Evolutionary conservation across 2,113 vertebrate genomes (phyloP), one percentile per base, ranked within the genome.

Genomic region (Nettapus auritus): DNA sequence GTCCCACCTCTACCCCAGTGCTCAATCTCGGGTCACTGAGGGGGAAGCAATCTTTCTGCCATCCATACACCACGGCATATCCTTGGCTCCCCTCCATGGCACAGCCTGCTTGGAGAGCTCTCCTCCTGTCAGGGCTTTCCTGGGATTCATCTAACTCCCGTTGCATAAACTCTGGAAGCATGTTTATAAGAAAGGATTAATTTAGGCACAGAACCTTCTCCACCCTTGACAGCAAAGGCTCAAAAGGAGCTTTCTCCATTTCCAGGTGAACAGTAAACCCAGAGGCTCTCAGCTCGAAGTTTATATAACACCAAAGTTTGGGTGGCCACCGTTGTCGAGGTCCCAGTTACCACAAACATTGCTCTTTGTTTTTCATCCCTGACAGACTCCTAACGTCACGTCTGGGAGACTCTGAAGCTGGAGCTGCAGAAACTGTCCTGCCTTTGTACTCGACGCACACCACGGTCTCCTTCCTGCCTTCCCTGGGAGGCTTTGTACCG

Each of bases 151-250:
- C 96, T 97, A 88, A 70, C 59, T 78, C 78, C 80, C 59, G 36
- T 59, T 95, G 74, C 71, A 96, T 97, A 98, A 98, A 98, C 97
- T 98, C 78, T 82, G 67, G 85, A 76, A 90, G 91, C 67, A 44
- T 96, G 96, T 96, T 96, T 96, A 97, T 93, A 93, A 86, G 75
- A 84, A 67, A 87, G 92, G 96, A 96, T 97, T 96, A 92, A 93
- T 96, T 97, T 86, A 96, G 84, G 80, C 85, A 85, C 67, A 88
- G 62, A 90, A 69, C 28, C 56, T 94, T 88, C 77, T 92, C 89
- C 42, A 44, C 38, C 31, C 40, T 1, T 69, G 93, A 86, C 85
- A 89, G 71, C 82, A 86, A 64, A 84, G 87, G 66, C 88, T 84
- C 59, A 91, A 40, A 67, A 85, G 68, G 75, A 89, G 80, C 59